These are phyloP conservation scores for Drosophila grimshawi DNA, from an alignment of 1,140 invertebrate genomes.

Conservation along the genomic window DNA sequence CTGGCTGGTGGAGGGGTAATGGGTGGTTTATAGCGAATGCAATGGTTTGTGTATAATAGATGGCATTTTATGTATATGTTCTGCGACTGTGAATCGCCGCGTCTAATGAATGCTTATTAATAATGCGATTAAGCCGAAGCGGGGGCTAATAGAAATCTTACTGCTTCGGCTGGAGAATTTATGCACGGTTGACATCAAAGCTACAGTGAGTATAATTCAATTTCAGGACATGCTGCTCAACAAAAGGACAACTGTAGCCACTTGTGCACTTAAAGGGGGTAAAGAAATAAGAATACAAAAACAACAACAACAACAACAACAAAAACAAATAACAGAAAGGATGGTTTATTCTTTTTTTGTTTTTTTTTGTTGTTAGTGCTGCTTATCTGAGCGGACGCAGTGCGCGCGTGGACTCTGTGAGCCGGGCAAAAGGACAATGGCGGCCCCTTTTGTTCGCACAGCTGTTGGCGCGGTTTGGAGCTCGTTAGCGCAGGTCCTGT, in stretches of 20 bases:
- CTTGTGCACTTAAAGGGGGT: slow-evolving; percentile 22
- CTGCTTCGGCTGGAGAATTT: slow-evolving; percentile 1
- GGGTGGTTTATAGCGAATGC: slow-evolving; percentile 33
- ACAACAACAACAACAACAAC: background rate
- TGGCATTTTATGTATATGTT: slow-evolving; percentile 66
- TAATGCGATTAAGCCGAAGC: slow-evolving; percentile 60
- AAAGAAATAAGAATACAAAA: background rate
- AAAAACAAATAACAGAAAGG: background rate
- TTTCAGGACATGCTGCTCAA: slow-evolving; percentile 2
- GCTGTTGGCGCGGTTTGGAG: slow-evolving; percentile 72
- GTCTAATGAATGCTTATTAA: slow-evolving; percentile 73
- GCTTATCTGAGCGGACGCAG: slow-evolving; percentile 28
- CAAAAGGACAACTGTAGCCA: slow-evolving; percentile 22
- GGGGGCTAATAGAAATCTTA: slow-evolving; percentile 9
- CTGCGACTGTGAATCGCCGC: slow-evolving; percentile 14
- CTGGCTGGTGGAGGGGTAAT: background rate
- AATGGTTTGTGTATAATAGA: slow-evolving; percentile 69
- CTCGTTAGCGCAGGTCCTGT: slow-evolving; percentile 56
- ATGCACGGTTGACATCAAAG: slow-evolving; percentile 11
- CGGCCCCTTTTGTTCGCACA: slow-evolving; percentile 55
- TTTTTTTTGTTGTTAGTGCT: background rate
- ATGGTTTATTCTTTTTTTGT: slow-evolving; percentile 2
- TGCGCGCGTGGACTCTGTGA: background rate
- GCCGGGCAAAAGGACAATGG: slow-evolving; percentile 15
- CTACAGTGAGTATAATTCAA: slow-evolving; percentile 12